Base-by-base conservation (phyloP, 2,113 vertebrate genomes). In the Sphaerodactylus townsendi region DNA sequence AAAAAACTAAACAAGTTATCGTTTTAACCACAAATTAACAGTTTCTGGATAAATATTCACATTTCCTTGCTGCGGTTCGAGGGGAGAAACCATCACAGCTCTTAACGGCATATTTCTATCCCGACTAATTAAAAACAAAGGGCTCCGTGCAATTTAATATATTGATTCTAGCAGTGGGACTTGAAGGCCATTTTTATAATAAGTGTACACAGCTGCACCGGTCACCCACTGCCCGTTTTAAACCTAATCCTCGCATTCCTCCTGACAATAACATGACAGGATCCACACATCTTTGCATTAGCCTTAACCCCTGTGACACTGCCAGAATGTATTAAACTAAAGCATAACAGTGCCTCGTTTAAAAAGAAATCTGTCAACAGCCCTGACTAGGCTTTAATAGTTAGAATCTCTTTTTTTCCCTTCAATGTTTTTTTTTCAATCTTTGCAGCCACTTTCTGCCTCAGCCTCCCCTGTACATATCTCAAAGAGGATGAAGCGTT, bases 121-220 rank as follows among this genome's bases (percentile, higher is more conserved):
- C 91, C 92, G 93, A 93, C 94, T 96, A 96, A 96, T 96, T 96
- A 96, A 96, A 96, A 96, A 75, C 95, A 96, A 95, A 93, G 95
- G 59, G 87, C 88, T 90, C 84, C 85, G 59, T 87, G 94, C 94
- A 96, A 96, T 88, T 94, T 95, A 96, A 96, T 95, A 94, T 94
- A 96, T 95, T 96, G 95, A 96, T 96, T 95, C 95, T 95, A 94
- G 94, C 95, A 94, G 95, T 94, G 95, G 94, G 95, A 95, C 92
- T 94, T 95, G 90, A 94, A 92, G 30, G 50, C 76, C 50, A 3
- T 93, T 95, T 94, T 92, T 94, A 91, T 91, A 95, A 93, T 92
- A 94, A 94, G 93, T 95, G 92, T 93, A 94, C 94, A 95, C 95
- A 96, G 95, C 95, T 95, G 95, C 84, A 76, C 79, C n/a, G 28